Percentiles rank a stretch among this genome's conserved stretches.
phyloP scores from a whole-genome alignment of 2,797 vertebrate species.

The Sebastes vulpes region DNA sequence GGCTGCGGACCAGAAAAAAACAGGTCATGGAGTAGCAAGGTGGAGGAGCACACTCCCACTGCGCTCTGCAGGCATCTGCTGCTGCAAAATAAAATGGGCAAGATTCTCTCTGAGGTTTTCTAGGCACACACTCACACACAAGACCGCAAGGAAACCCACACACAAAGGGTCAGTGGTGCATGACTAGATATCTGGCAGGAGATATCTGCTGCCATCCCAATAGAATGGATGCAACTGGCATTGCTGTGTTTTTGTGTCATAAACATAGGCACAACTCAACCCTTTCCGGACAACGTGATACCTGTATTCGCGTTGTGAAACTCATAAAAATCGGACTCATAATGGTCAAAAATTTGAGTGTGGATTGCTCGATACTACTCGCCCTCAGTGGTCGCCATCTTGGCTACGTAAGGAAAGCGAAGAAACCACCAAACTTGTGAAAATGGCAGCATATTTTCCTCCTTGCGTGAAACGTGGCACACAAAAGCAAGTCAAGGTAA shows the following conservation, averaged over 20 bases:
- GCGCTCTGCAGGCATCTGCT: constrained; percentile 18
- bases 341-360: too few relatives aligned
- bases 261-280: too few relatives aligned
- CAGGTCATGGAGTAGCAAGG: constrained; percentile 4
- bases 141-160: not conserved
- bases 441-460: too few relatives aligned
- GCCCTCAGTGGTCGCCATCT: too few relatives aligned
- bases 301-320: too few relatives aligned
- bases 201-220: not conserved
- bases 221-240: not conserved
- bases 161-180: not conserved
- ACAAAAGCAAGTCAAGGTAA: too few relatives aligned
- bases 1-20: constrained; percentile 7
- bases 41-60: not conserved
- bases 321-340: not conserved
- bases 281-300: too few relatives aligned
- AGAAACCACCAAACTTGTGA: too few relatives aligned
- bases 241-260: too few relatives aligned
- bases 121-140: not conserved
- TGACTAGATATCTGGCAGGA: not conserved
- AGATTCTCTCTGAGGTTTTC: constrained; percentile 1
- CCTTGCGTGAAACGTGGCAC: too few relatives aligned
- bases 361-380: too few relatives aligned
- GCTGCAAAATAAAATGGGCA: constrained; percentile 13
- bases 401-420: rapidly evolving